Conservation (phyloP, 1,140 invertebrate genomes). For the Hypothenemus hampei region DNA sequence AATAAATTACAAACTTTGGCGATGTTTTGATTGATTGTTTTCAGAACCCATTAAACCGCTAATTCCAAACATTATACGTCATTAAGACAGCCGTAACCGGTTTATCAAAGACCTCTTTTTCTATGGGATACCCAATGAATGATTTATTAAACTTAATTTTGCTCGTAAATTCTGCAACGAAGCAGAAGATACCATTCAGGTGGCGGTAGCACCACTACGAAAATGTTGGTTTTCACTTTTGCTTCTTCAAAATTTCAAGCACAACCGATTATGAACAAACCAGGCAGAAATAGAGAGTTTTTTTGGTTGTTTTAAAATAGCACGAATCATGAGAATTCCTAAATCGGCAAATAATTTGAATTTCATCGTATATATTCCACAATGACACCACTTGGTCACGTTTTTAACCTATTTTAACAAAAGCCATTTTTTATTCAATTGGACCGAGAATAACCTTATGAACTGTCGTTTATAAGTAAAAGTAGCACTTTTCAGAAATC, state of each 20-base stretch:
- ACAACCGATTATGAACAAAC: too few species aligned
- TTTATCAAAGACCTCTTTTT: too few species aligned
- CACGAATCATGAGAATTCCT: constrained; percentile 3
- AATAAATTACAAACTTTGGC: not conserved
- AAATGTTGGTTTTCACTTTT: too few species aligned
- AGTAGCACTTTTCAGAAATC: too few species aligned
- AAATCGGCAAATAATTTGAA: constrained; percentile 7
- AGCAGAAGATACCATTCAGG: too few species aligned
- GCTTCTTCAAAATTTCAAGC: too few species aligned
- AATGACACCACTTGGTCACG: constrained; percentile 1
- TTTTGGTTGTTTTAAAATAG: too few species aligned
- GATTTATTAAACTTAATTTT: too few species aligned
- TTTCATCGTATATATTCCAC: constrained; percentile 1
- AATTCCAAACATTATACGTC: not conserved
- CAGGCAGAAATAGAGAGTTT: constrained; percentile 11
- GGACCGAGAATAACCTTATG: constrained; percentile 1
- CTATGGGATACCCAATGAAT: too few species aligned
- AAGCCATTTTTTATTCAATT: not conserved
- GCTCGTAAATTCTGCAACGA: too few species aligned
- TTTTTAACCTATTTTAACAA: not conserved
- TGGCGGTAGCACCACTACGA: too few species aligned
- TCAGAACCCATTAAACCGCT: not conserved
- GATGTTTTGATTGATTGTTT: constrained; percentile 1
- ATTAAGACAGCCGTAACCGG: not conserved
- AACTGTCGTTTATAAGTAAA: too few species aligned